Evolutionary conservation across 2,888 invertebrate species (phyloP).

Genomic region (Mechanitis messenoides): DNA sequence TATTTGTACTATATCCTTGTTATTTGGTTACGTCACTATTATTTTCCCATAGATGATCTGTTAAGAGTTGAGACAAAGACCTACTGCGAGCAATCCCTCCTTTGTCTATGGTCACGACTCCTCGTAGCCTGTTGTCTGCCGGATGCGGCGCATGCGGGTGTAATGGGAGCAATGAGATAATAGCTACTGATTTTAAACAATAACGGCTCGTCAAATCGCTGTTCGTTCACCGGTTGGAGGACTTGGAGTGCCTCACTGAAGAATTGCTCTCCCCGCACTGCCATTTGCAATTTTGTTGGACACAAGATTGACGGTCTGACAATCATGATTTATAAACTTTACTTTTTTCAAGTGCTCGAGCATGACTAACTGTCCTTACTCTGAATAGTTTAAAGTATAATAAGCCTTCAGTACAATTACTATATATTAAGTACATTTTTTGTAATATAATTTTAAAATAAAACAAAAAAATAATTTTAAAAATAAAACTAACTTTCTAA

Average conservation of each 20-base stretch:
- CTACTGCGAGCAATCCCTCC: slow-evolving; percentile 43
- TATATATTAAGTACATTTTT: too few species aligned
- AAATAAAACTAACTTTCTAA: slow-evolving; percentile 63
- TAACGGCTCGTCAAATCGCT: slow-evolving; percentile 49
- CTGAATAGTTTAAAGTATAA: too few species aligned
- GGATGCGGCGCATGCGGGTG: slow-evolving; percentile 67
- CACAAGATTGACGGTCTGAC: slow-evolving; percentile 12
- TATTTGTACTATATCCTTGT: background rate
- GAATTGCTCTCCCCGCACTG: slow-evolving; percentile 30
- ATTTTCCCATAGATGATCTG: slow-evolving; percentile 20
- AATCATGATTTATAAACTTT: background rate
- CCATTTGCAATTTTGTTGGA: slow-evolving; percentile 31
- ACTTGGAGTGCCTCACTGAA: slow-evolving; percentile 30
- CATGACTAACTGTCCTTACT: too few species aligned
- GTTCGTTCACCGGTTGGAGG: slow-evolving; percentile 35
- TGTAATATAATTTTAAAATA: too few species aligned
- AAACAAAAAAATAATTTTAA: too few species aligned
- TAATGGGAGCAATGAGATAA: slow-evolving; percentile 69
- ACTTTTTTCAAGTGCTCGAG: background rate
- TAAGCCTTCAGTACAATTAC: too few species aligned
- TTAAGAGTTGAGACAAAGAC: slow-evolving; percentile 53
- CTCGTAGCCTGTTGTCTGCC: slow-evolving; percentile 48
- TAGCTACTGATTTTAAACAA: slow-evolving; percentile 56
- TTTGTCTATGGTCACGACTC: slow-evolving; percentile 65
- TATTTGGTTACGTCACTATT: background rate